A percentile compares a stretch with the other conserved stretches of the same genome.
Evolutionary conservation across 2,888 invertebrate species (phyloP).

Genomic region (Neocrepidodera transversa): DNA sequence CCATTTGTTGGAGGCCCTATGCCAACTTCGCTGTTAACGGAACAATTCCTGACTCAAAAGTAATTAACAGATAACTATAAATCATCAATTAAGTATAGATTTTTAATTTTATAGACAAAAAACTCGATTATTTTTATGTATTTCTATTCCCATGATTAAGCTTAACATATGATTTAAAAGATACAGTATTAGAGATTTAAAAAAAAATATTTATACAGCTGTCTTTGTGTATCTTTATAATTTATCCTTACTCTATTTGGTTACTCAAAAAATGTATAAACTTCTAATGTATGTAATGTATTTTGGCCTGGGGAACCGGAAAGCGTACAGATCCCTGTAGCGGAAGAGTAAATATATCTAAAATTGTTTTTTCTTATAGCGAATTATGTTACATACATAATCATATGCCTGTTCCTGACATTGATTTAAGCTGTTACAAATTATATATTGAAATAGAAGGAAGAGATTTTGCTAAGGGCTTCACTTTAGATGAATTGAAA

Average conservation of each 20-base stretch:
- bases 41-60: conserved; percentile 87
- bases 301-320: background rate
- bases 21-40: conserved; percentile 69
- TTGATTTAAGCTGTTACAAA: conserved; percentile 70
- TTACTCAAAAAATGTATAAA: too few species aligned
- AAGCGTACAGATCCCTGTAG: too few species aligned
- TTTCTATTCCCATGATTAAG: too few species aligned
- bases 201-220: too few species aligned
- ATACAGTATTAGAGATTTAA: too few species aligned
- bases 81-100: background rate
- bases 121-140: too few species aligned
- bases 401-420: conserved; percentile 92
- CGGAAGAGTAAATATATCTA: too few species aligned
- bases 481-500: conserved; percentile 72
- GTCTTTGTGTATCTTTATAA: too few species aligned
- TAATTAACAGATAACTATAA: conserved; percentile 58
- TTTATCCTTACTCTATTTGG: too few species aligned
- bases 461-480: conserved; percentile 55
- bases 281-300: background rate
- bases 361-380: conserved; percentile 60
- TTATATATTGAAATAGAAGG: conserved; percentile 73
- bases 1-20: conserved; percentile 98
- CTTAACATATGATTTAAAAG: too few species aligned
- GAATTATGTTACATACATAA: conserved; percentile 96
- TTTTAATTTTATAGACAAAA: background rate